Conservation (phyloP, 2,797 vertebrate genomes). For the Tapera naevia region DNA sequence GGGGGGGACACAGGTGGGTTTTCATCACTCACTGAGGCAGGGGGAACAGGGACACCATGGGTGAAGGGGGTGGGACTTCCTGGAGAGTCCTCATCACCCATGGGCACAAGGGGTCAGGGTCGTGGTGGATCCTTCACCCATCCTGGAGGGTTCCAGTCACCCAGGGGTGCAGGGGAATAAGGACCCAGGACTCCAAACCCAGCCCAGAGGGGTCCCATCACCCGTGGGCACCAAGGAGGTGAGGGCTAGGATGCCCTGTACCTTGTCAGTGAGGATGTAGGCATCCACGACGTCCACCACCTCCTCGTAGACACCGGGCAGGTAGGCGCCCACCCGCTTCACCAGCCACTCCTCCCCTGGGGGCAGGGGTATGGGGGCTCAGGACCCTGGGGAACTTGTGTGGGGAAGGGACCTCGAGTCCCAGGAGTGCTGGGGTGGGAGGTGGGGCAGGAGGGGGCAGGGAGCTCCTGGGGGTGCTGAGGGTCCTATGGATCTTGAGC, state of each 20-base stretch:
- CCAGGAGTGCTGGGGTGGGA: too few relatives aligned
- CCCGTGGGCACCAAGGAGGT: background rate
- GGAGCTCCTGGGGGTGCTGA: background rate
- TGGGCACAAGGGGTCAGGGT: background rate
- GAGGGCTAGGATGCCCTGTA: background rate
- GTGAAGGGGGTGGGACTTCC: background rate
- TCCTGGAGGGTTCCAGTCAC: background rate
- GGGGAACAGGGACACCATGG: background rate
- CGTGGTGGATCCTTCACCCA: background rate
- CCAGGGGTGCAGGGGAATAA: too few relatives aligned
- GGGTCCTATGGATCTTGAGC: too few relatives aligned
- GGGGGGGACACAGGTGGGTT: background rate
- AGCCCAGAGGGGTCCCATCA: background rate
- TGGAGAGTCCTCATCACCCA: background rate
- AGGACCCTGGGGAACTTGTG: too few relatives aligned
- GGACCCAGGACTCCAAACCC: background rate
- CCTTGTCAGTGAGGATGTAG: slow-evolving; percentile 91
- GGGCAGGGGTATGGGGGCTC: background rate
- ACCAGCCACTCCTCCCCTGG: slow-evolving; percentile 93
- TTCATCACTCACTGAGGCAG: background rate
- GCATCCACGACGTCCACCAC: slow-evolving; percentile 88
- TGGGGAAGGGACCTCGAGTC: background rate
- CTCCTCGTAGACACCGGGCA: slow-evolving; percentile 89
- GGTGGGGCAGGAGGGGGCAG: background rate
- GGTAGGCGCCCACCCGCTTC: slow-evolving; percentile 88